Percentiles rank a stretch among this genome's conserved stretches.
phyloP scores from a whole-genome alignment of 2,888 invertebrate species.

The Protodeltote pygarga region DNA sequence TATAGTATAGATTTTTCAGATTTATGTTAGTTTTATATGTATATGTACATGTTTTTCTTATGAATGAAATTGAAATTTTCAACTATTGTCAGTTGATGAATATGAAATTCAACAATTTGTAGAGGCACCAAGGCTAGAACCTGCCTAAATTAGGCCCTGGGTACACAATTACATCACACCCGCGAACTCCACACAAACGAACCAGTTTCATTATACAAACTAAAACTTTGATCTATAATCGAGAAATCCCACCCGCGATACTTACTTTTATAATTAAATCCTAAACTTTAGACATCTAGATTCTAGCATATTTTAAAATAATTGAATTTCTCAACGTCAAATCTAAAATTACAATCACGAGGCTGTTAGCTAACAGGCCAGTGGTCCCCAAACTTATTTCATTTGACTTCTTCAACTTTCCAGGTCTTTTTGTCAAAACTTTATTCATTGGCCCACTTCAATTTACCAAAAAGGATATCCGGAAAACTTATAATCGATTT shows the following conservation, averaged over 20 bases:
- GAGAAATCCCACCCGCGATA: conserved; percentile 5
- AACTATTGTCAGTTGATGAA: too few species aligned
- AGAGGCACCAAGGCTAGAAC: too few species aligned
- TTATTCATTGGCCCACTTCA: conserved; percentile 41
- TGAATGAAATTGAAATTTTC: too few species aligned
- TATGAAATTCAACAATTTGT: too few species aligned
- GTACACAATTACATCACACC: too few species aligned
- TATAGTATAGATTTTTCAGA: too few species aligned
- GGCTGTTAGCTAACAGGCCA: conserved; percentile 40
- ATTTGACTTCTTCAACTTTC: conserved; percentile 41
- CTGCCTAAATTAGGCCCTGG: too few species aligned
- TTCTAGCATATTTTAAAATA: conserved; percentile 27
- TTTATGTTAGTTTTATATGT: too few species aligned
- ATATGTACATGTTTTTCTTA: too few species aligned
- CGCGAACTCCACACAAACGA: too few species aligned
- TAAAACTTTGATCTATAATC: too few species aligned
- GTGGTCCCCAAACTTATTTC: conserved; percentile 40
- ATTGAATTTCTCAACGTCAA: conserved; percentile 41
- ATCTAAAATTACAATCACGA: conserved; percentile 48
- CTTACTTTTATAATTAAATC: conserved; percentile 22
- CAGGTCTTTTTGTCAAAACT: conserved; percentile 43
- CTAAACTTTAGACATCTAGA: conserved; percentile 6
- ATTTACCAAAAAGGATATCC: conserved; percentile 32
- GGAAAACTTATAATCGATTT: conserved; percentile 40
- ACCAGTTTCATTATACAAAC: too few species aligned